These are phyloP conservation scores for Pontoporia blainvillei DNA, from an alignment of 2,113 vertebrate genomes.

Conservation along the genomic window DNA sequence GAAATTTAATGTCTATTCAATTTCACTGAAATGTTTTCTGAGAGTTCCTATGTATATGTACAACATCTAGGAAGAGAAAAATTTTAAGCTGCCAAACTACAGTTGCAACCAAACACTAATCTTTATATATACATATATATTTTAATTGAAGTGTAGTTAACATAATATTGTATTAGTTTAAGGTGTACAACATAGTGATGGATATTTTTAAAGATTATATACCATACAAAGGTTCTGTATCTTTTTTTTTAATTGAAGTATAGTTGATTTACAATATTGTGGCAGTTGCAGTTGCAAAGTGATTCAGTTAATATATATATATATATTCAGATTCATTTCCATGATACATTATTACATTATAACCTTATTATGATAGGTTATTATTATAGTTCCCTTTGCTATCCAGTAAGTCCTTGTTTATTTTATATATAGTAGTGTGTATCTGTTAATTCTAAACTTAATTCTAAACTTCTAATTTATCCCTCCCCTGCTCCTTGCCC, in stretches of 20 bases:
- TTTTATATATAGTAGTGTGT: no score
- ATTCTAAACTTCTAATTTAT: no score
- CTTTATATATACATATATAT: background rate
- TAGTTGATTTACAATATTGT: background rate
- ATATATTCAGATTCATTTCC: background rate
- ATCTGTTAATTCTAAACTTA: no score
- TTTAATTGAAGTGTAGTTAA: background rate
- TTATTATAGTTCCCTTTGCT: background rate
- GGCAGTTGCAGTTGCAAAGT: background rate
- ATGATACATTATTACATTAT: background rate
- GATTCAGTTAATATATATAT: background rate
- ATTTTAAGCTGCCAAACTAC: background rate
- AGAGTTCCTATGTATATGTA: slow-evolving; percentile 9
- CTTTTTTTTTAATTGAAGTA: background rate
- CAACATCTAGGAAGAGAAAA: background rate
- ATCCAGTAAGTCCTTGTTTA: background rate
- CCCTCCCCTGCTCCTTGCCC: no score
- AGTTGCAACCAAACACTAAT: background rate
- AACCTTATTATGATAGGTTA: background rate
- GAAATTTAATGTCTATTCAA: slow-evolving; percentile 38
- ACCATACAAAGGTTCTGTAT: background rate
- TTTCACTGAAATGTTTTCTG: slow-evolving; percentile 12
- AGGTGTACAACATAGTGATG: background rate
- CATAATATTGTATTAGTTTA: background rate
- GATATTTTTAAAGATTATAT: background rate